Conservation (phyloP, 2,888 invertebrate species). For the Geophilus truncorum region DNA sequence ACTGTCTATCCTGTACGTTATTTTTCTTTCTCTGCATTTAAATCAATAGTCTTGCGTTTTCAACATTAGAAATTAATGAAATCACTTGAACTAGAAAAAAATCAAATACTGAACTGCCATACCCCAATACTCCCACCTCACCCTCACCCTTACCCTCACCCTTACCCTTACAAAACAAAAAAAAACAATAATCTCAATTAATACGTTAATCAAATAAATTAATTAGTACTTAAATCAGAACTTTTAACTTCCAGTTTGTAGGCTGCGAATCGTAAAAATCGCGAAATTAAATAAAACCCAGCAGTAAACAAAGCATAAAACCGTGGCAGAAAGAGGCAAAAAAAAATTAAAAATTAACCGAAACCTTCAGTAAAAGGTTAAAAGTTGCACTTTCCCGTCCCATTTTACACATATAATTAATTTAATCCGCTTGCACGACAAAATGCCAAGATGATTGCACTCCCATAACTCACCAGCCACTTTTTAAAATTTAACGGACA, state of each 20-base stretch:
- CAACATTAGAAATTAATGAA: not conserved
- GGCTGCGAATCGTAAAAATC: too few relatives aligned
- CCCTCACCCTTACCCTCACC: too few relatives aligned
- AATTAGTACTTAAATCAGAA: too few relatives aligned
- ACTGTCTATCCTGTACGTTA: not conserved
- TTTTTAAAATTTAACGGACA: not conserved
- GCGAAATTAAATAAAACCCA: not conserved
- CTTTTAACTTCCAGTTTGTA: too few relatives aligned
- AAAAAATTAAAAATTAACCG: not conserved
- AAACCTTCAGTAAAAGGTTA: not conserved
- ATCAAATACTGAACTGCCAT: not conserved
- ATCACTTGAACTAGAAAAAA: not conserved
- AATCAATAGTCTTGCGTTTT: not conserved
- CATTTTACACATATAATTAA: not conserved
- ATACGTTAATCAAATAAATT: not conserved
- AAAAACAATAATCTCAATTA: not conserved
- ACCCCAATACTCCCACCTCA: too few relatives aligned
- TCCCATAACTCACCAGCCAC: not conserved
- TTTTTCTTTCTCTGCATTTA: not conserved
- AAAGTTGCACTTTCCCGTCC: not conserved
- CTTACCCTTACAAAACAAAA: not conserved
- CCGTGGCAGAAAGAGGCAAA: too few relatives aligned
- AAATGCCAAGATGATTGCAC: not conserved
- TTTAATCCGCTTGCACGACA: not conserved
- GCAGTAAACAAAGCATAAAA: not conserved